These are phyloP conservation scores for Sphaeridia pumilis DNA, from an alignment of 2,888 invertebrate genomes.

Conservation along the genomic window DNA sequence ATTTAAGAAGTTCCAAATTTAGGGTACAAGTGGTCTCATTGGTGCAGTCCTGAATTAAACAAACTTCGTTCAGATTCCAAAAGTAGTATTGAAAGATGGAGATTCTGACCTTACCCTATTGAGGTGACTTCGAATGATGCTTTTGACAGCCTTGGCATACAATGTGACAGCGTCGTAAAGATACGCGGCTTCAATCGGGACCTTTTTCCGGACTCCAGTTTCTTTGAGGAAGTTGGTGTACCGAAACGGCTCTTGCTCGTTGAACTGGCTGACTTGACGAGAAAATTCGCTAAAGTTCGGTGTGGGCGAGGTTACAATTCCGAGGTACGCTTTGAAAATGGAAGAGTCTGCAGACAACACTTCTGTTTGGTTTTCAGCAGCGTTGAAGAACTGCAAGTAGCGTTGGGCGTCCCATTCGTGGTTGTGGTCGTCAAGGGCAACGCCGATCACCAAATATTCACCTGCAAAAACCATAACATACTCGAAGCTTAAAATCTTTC, in stretches of 20 bases:
- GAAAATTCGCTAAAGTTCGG: conserved; percentile 44
- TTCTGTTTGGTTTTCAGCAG: conserved; percentile 43
- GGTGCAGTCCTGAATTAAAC: no score
- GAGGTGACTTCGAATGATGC: conserved; percentile 36
- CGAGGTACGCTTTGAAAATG: conserved; percentile 70
- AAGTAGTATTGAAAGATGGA: no score
- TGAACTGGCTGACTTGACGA: conserved; percentile 52
- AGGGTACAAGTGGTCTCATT: no score
- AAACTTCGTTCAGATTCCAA: no score
- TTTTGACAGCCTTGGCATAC: conserved; percentile 65
- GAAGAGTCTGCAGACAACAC: conserved; percentile 47
- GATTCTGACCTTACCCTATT: not conserved
- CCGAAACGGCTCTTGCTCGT: conserved; percentile 76
- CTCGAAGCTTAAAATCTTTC: not conserved
- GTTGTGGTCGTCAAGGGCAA: conserved; percentile 80
- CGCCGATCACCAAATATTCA: conserved; percentile 88
- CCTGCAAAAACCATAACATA: conserved; percentile 45
- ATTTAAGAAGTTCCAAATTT: no score
- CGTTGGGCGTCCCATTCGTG: conserved; percentile 61
- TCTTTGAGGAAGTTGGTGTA: conserved; percentile 63
- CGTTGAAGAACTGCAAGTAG: conserved; percentile 64
- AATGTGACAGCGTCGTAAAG: conserved; percentile 77
- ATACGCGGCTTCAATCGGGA: conserved; percentile 59
- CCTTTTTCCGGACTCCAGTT: conserved; percentile 62
- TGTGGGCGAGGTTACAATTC: conserved; percentile 59